phyloP scores from a whole-genome alignment of 2,113 vertebrate genomes.

The cat (Felis catus) region F.catus_Fca126_mat1.0 CM031414.1:31025501-31026000 shows the following conservation, averaged over 20 bases:
- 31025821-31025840: not conserved
- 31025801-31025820: not conserved
- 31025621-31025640: not conserved
- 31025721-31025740: not conserved
- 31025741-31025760: not conserved
- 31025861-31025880: not conserved
- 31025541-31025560: not conserved
- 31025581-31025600: not conserved
- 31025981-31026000: not conserved
- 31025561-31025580: not conserved
- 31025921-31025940: not conserved
- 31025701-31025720: not conserved
- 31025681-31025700: not conserved
- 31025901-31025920: not conserved
- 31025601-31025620: not conserved
- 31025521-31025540: not conserved
- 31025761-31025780: not conserved
- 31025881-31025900: not conserved
- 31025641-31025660: not conserved
- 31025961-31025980: not conserved
- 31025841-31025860: not conserved
- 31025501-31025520: not conserved
- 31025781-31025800: not conserved
- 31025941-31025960: not conserved
- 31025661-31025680: not conserved